Percentiles rank a stretch among this genome's conserved stretches.
Conservation (phyloP, 2,888 invertebrate genomes). For the Drosophila borborema region DNA sequence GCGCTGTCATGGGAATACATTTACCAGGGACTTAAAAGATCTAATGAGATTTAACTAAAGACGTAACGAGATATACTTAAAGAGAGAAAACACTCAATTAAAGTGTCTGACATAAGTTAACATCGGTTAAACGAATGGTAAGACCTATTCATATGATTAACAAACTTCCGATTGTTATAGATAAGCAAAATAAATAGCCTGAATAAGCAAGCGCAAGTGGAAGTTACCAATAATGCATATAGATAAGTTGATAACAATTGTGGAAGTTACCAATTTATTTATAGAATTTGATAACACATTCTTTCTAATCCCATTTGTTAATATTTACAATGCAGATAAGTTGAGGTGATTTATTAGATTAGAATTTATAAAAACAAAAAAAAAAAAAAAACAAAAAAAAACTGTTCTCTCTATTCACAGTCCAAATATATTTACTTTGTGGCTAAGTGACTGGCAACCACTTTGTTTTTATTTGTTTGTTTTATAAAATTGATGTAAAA, state of each 20-base stretch:
- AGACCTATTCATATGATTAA: neutral
- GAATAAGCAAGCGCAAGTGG: neutral
- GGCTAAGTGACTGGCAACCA: neutral
- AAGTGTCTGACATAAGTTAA: neutral
- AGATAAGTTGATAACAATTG: neutral
- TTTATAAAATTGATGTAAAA: neutral
- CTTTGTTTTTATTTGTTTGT: neutral
- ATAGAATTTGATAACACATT: neutral
- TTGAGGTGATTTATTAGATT: neutral
- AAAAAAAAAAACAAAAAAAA: no score
- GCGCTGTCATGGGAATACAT: constrained; percentile 5
- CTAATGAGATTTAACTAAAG: neutral
- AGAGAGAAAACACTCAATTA: neutral
- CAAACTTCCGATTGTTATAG: constrained; percentile 1
- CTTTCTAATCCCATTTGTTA: constrained; percentile 1
- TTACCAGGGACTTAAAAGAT: neutral
- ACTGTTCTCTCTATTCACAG: neutral
- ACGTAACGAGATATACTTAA: neutral
- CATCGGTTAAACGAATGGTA: no score
- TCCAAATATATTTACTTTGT: neutral
- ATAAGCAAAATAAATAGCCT: neutral
- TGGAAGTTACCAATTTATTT: neutral
- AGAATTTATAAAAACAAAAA: neutral
- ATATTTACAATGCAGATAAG: constrained; percentile 4
- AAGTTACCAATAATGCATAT: neutral